Evolutionary conservation across 2,113 vertebrate genomes (phyloP).

Genomic region (Odobenus rosmarus): DNA sequence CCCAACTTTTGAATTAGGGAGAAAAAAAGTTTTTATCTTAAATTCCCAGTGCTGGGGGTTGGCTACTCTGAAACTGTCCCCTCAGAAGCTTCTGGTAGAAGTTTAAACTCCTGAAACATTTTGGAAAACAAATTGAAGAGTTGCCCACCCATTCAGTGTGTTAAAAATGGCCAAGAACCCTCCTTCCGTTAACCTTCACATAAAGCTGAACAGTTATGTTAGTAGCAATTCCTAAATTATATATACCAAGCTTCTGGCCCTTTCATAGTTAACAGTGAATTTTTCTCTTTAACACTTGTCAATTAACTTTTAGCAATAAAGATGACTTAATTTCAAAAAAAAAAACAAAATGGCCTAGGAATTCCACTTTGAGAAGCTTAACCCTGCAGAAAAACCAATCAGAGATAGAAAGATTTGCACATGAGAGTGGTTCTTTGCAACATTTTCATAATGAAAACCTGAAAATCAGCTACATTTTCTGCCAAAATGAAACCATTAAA

Average conservation of each 20-base stretch:
- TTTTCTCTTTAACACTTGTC: conserved; percentile 34
- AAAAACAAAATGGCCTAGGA: not conserved
- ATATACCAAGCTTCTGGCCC: not conserved
- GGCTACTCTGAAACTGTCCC: not conserved
- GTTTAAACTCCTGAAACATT: not conserved
- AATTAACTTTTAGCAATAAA: conserved; percentile 70
- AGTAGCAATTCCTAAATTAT: conserved; percentile 33
- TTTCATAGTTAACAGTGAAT: conserved; percentile 41
- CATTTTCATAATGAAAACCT: not conserved
- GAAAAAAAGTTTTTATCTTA: not conserved
- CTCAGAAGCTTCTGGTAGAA: not conserved
- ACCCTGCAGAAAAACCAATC: not conserved
- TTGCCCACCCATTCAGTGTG: not conserved
- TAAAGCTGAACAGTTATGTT: conserved; percentile 40
- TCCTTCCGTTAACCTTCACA: conserved; percentile 22
- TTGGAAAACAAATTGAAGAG: not conserved
- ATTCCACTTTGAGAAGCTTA: not conserved
- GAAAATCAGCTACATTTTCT: not conserved
- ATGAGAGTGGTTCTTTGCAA: not conserved
- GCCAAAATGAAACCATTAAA: not conserved
- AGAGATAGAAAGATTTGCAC: not conserved
- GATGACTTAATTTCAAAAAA: conserved; percentile 34
- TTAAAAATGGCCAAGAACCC: not conserved
- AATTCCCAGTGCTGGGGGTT: not conserved
- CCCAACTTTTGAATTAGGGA: not conserved